These are phyloP conservation scores for Pelochelys cantorii DNA, from an alignment of 2,797 vertebrate species.

Conservation along the genomic window DNA sequence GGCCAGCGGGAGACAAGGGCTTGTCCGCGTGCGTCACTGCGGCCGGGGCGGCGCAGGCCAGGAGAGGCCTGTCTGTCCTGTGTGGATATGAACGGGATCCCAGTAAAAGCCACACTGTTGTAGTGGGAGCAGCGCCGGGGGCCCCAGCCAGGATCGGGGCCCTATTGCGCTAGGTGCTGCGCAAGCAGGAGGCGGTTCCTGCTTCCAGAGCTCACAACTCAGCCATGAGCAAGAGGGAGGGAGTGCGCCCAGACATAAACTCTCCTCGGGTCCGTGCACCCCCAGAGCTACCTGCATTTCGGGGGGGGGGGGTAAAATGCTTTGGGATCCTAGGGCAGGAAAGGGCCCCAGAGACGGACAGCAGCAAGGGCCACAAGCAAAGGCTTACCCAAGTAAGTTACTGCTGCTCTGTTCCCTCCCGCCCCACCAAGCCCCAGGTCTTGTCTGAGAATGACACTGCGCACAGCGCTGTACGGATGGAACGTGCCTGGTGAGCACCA, in stretches of 20 bases:
- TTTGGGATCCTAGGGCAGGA: no score
- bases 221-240: neutral
- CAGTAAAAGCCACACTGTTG: neutral
- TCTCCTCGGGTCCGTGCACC: neutral
- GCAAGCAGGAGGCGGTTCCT: neutral
- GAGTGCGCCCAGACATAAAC: neutral
- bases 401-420: neutral
- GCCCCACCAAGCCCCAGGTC: neutral
- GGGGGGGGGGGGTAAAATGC: neutral
- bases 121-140: no score
- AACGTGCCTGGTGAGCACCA: no score
- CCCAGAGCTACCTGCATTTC: neutral
- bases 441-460: neutral
- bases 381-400: neutral
- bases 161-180: neutral
- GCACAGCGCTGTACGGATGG: no score
- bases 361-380: neutral
- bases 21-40: neutral
- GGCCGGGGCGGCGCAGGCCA: fast-evolving
- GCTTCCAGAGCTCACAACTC: neutral
- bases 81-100: no score
- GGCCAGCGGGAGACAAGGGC: neutral
- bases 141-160: neutral
- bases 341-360: neutral
- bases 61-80: neutral